These are phyloP conservation scores for Caligus rogercresseyi DNA, from an alignment of 1,140 invertebrate species.

Conservation along the genomic window DNA sequence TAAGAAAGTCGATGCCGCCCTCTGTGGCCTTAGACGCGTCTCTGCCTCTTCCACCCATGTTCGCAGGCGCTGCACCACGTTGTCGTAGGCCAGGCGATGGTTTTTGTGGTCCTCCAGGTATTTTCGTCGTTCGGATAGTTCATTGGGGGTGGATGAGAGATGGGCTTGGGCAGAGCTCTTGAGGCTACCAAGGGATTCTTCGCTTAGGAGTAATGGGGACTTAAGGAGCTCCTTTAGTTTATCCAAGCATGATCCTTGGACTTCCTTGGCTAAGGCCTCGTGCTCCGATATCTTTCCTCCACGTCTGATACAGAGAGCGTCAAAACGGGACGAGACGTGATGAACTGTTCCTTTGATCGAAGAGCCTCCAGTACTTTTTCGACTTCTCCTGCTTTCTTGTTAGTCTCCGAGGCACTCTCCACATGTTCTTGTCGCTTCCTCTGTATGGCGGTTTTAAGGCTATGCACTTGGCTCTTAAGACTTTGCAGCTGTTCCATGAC, in stretches of 20 bases:
- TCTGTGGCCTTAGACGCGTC: conserved; percentile 51
- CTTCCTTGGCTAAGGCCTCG: conserved; percentile 28
- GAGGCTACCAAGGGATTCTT: conserved; percentile 37
- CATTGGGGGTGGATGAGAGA: conserved; percentile 50
- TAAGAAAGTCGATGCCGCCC: conserved; percentile 69
- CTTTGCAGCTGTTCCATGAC: conserved; percentile 69
- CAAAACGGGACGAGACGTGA: conserved; percentile 60
- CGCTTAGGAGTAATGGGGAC: conserved; percentile 21
- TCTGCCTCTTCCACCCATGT: conserved; percentile 70
- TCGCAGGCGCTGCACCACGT: conserved; percentile 41
- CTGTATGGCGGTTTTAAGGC: conserved; percentile 58
- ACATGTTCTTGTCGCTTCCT: conserved; percentile 67
- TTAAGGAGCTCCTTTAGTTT: conserved; percentile 21
- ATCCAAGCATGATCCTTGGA: conserved; percentile 6
- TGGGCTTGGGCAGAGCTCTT: conserved; percentile 59
- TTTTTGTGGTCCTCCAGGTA: conserved; percentile 61
- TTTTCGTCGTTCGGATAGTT: conserved; percentile 45
- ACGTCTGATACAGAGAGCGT: conserved; percentile 57
- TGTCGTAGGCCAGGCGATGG: conserved; percentile 42
- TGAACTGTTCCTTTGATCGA: conserved; percentile 57
- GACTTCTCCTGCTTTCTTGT: conserved; percentile 48
- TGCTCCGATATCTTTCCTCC: conserved; percentile 61
- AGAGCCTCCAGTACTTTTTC: conserved; percentile 63
- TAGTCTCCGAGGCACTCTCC: conserved; percentile 63
- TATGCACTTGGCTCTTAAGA: conserved; percentile 61